A percentile compares a stretch with the other conserved stretches of the same genome.
phyloP scores from a whole-genome alignment of 2,797 vertebrate genomes.

The Melanotaenia parkinsoni region DNA sequence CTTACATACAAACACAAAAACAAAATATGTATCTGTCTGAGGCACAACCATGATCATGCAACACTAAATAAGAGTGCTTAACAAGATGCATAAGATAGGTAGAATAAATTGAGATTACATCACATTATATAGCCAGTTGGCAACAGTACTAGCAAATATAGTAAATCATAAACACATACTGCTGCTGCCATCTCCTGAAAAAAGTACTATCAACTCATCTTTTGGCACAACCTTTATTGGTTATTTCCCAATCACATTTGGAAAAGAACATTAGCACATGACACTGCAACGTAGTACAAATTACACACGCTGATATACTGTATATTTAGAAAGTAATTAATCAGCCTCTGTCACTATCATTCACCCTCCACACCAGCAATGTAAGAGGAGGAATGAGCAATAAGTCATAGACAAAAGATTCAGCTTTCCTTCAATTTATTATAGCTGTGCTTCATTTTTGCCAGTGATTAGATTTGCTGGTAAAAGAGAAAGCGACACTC shows the following conservation, averaged over 20 bases:
- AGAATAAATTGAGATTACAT: not conserved
- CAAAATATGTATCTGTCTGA: not conserved
- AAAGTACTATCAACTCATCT: constrained; percentile 58
- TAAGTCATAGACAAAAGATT: not conserved
- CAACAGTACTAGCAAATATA: not conserved
- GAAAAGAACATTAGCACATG: constrained; percentile 48
- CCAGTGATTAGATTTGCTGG: not conserved
- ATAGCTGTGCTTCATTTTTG: not conserved
- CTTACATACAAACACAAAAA: not conserved
- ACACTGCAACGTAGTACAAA: constrained; percentile 51
- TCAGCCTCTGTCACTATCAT: constrained; percentile 6
- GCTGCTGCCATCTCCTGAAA: constrained; percentile 23
- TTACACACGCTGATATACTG: constrained; percentile 26
- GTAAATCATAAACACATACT: not conserved
- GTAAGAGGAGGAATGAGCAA: constrained; percentile 8
- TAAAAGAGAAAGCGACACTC: constrained; percentile 16
- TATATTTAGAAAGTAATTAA: constrained; percentile 7
- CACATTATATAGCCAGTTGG: not conserved
- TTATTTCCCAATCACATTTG: constrained; percentile 55
- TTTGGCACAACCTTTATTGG: constrained; percentile 70
- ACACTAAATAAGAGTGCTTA: not conserved
- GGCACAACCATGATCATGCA: not conserved
- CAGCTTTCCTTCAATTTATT: not conserved
- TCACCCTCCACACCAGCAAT: constrained; percentile 11
- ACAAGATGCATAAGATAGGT: not conserved